Percentiles rank a stretch among this genome's conserved stretches.
These are phyloP conservation scores for Lordiphosa clarofinis DNA, from an alignment of 1,140 invertebrate genomes.

Conservation along the genomic window DNA sequence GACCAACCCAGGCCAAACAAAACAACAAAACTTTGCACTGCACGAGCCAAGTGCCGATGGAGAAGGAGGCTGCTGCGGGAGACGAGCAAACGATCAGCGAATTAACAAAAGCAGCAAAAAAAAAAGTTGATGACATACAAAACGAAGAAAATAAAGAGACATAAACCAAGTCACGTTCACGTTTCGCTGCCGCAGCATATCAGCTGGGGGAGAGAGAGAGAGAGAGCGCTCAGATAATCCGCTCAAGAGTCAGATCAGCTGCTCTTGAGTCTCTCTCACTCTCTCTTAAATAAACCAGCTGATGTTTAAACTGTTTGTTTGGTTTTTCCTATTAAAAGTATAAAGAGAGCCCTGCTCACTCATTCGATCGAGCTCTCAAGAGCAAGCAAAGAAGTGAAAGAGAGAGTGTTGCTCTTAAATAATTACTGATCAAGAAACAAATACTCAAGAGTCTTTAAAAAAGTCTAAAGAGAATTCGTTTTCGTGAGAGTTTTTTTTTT, in stretches of 20 bases:
- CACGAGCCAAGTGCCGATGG: not conserved
- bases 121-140: constrained; percentile 35
- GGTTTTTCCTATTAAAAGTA: too few species aligned
- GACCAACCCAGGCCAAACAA: constrained; percentile 22
- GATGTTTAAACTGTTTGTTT: too few species aligned
- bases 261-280: too few species aligned
- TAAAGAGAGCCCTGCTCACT: too few species aligned
- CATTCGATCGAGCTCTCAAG: too few species aligned
- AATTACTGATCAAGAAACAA: too few species aligned
- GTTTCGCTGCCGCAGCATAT: constrained; percentile 39
- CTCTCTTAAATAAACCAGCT: too few species aligned
- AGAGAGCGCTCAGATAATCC: not conserved
- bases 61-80: not conserved
- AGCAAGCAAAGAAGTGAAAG: too few species aligned
- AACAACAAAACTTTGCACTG: constrained; percentile 48
- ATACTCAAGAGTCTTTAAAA: too few species aligned
- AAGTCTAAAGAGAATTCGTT: too few species aligned
- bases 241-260: too few species aligned
- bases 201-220: constrained; percentile 5
- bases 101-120: constrained; percentile 15
- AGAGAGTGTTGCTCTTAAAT: not conserved
- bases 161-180: constrained; percentile 40
- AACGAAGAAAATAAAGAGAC: constrained; percentile 20
- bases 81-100: constrained; percentile 7
- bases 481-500: too few species aligned